Evolutionary conservation across 2,113 vertebrate species (phyloP), one percentile per base, ranked within the genome.

Genomic region (Prionailurus viverrinus): DNA sequence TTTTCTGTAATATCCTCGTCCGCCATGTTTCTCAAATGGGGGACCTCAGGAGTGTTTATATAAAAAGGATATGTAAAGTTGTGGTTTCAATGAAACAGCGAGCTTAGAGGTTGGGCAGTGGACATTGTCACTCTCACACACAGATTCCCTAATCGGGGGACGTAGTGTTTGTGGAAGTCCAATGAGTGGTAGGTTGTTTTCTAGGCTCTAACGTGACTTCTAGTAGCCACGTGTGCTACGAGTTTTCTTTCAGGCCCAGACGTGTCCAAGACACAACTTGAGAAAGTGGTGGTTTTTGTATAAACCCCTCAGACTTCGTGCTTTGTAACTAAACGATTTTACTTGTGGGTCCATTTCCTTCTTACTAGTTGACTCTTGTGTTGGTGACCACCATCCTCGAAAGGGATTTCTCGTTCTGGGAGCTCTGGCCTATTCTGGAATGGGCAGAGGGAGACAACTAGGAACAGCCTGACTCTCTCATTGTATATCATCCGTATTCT

Each of bases 191-290:
- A 63, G 18, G 0, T n/a, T 19, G 15, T 87, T 29, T 87, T 86
- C 36, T 63, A 63, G 36, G 18, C 83, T 41, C 7, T 36, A 66
- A 33, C 3, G 6, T 7, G 21, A 45, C 45, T 66, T 48, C 45
- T 27, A 21, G 4, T 1, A 41, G 25, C 31, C 11, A 45, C 14
- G 33, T 73, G 36, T 68, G 19, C 2, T 27, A 1, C 0, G 1
- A 7, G 45, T 39, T 18, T 41, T 65, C 79, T 66, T 63, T 19
- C 7, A 73, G 12, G 7, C 48, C 39, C n/a, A 10, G 23, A 33
- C 2, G 8, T 12, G 8, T 55, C 58, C 18, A 31, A 21, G 58
- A 78, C 39, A 10, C 36, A 25, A 39, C 61, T 33, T 61, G 29
- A 45, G n/a, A 25, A 16, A 51, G 39, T 23, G 39, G n/a, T n/a